Base-by-base conservation (phyloP, 1,140 invertebrate species). In the Lanistes nyassanus region DNA sequence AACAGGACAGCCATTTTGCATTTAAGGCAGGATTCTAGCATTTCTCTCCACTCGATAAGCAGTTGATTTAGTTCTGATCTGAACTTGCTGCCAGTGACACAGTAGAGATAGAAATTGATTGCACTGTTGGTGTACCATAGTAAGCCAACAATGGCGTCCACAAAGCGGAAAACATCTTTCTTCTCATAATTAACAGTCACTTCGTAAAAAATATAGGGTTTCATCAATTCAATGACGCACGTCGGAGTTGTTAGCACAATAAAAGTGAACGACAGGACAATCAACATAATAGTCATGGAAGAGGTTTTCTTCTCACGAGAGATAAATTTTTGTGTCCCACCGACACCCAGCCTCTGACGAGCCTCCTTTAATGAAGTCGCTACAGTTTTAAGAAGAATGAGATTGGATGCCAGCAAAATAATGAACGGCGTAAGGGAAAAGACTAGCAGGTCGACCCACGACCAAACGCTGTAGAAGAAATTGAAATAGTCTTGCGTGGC, bases 51-150 rank as follows among this genome's bases (percentile, higher is more conserved):
- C n/a, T n/a, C n/a, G n/a, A 16, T 47, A 6, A 47, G 42, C 1
- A 47, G 19, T 47, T 2, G 9, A 9, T 47, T 47, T 13, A 47
- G 19, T 47, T 47, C 42, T 16, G 19, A 31, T 0, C 76, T 36
- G 47, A 78, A 78, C 47, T 65, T 78, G 21, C 66, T 55, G 9
- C 76, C 76, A 13, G 39, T 78, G 2, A 78, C 36, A n/a, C 71
- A 75, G 65, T 78, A 78, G 26, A 78, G 66, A 36, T 78, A 78
- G 62, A 78, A 78, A 60, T 78, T 78, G 65, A 78, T 69, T 26
- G 65, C 73, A 62, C 73, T 78, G 72, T 78, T 78, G 29, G 71
- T 60, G 56, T 78, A 78, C 76, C 73, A 68, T 21, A 75, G 36
- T 16, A 74, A 64, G 21, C 69, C 69, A 56, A 74, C 64, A 1